Base-by-base conservation (phyloP, 2,888 invertebrate genomes). In the Tryphoninae sp. region DNA sequence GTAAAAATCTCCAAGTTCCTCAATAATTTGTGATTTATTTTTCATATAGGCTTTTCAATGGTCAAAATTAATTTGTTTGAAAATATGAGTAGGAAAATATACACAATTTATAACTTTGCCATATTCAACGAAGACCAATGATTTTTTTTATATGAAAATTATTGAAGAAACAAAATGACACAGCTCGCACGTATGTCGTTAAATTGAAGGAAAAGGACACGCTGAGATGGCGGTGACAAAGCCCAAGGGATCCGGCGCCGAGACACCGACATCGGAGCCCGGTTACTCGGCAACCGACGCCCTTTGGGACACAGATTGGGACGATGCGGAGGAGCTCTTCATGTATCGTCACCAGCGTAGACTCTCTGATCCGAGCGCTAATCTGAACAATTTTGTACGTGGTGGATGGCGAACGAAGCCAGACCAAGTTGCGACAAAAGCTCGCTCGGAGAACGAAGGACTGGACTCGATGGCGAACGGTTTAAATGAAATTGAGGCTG, bases 211-310 rank as follows among this genome's bases (percentile, higher is more conserved):
- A 16, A 98, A 98, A 93, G 98, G 97, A 0, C 97, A 98, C 93
- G 99, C 99, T 0, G 99, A 99, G 93, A 98, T 99, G 97, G 98
- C 98, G 0, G 97, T 98, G 67, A 96, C 97, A n/a, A 96, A 97
- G 89, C 97, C 97, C 33, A 96, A 96, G 91, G 97, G 96, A 88
- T 97, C 97, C 16, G 98, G 98, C 0, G 96, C 96, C 1, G 98
- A 98, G 92, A 99, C 99, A 13, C 99, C 99, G 22, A 96, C 96
- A 77, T 97, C 97, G 19, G 98, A 99, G 92, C 97, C 97, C 79
- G 94, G 97, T 93, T 95, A 96, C 88, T 95, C 96, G 88, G 96
- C 96, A 85, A 96, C 96, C 2, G 97, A 97, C 90, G 89, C 89
- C 0, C 94, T 97, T 93, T 97, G 97, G 97, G 97, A 97, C 92